These are phyloP conservation scores for Myrmecophaga tridactyla DNA, from an alignment of 2,113 vertebrate species.

Conservation along the genomic window DNA sequence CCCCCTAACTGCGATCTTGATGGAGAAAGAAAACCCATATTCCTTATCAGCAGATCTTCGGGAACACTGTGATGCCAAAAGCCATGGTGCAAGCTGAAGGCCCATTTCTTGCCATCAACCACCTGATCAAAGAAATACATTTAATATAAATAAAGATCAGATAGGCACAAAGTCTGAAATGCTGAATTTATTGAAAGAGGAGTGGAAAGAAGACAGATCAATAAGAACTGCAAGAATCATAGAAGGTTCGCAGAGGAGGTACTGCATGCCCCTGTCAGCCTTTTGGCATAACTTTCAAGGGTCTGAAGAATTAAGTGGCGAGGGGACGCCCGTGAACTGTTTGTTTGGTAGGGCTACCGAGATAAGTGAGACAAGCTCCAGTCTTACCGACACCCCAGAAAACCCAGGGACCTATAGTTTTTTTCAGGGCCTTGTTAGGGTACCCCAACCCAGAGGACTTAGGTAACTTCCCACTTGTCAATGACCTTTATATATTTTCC, in stretches of 20 bases:
- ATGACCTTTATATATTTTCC: background rate
- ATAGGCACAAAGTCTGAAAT: background rate
- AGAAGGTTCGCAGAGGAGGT: background rate
- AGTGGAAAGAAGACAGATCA: background rate
- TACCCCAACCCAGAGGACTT: background rate
- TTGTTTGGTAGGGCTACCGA: background rate
- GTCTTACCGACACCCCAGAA: background rate
- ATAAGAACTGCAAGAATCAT: background rate
- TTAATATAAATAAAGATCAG: background rate
- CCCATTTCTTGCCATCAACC: background rate
- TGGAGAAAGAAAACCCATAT: background rate
- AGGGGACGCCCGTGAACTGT: background rate
- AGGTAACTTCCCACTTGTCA: background rate
- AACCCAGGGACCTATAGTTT: background rate
- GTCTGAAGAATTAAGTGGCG: background rate
- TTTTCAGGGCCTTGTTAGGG: background rate
- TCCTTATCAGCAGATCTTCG: background rate
- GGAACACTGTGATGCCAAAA: background rate
- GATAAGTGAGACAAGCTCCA: background rate
- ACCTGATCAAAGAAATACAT: background rate
- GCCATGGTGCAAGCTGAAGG: background rate
- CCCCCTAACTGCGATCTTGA: background rate
- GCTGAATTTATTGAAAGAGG: background rate
- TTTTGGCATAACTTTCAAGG: background rate
- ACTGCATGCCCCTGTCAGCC: background rate